Conservation (phyloP, 2,888 invertebrate genomes). For the Aphidius colemani region DNA sequence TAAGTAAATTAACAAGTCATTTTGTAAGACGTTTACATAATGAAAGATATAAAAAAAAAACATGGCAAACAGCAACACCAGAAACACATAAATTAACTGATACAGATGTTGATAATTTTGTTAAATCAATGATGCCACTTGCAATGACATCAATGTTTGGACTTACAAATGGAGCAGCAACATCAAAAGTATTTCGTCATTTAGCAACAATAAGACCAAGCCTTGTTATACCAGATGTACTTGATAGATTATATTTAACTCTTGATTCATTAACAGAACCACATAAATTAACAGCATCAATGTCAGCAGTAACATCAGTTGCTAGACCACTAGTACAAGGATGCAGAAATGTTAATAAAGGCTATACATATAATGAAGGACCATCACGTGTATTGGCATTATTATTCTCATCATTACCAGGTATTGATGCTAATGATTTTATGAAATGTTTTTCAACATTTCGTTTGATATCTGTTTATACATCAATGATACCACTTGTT, state of each 20-base stretch:
- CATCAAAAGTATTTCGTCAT: constrained; percentile 72
- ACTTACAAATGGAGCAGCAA: constrained; percentile 69
- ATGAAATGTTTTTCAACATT: constrained; percentile 77
- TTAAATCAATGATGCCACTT: constrained; percentile 74
- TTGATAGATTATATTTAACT: constrained; percentile 80
- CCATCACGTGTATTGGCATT: constrained; percentile 81
- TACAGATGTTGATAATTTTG: constrained; percentile 80
- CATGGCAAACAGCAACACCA: constrained; percentile 75
- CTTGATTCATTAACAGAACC: constrained; percentile 89
- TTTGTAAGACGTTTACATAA: constrained; percentile 67
- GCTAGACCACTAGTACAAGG: constrained; percentile 68
- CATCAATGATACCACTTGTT: constrained; percentile 79
- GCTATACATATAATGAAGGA: constrained; percentile 71
- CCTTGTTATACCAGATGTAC: constrained; percentile 78
- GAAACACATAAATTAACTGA: constrained; percentile 75
- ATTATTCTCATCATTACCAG: constrained; percentile 79
- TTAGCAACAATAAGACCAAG: constrained; percentile 81
- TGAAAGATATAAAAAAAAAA: constrained; percentile 68
- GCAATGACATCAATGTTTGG: constrained; percentile 81
- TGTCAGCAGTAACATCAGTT: constrained; percentile 73
- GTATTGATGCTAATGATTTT: constrained; percentile 88
- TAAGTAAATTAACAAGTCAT: constrained; percentile 71
- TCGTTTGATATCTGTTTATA: constrained; percentile 77
- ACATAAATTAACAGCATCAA: constrained; percentile 76
- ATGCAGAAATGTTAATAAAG: constrained; percentile 51